Evolutionary conservation across 37 sponge, comb jelly and placozoan species (phyloP).

Genomic region (Geodia barretti): DNA sequence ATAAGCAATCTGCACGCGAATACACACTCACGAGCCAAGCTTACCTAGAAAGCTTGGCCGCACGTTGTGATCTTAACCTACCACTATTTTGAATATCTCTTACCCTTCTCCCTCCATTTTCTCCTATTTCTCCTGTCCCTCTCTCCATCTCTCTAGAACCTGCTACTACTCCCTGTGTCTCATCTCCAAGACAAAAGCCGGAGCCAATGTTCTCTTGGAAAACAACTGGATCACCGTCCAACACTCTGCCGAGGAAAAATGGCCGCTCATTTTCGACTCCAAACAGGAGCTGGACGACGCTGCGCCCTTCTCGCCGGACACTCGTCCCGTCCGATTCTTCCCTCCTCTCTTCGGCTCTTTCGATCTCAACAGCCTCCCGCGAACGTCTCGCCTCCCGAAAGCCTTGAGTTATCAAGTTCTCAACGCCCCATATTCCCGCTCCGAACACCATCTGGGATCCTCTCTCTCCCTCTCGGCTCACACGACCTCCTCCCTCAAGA

Average conservation of each 20-base stretch:
- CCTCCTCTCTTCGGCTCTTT: neutral
- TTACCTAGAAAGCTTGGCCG: too few species aligned
- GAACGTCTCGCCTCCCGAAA: neutral
- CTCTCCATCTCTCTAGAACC: slow-evolving; percentile 47
- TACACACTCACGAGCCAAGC: too few species aligned
- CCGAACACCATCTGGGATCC: neutral
- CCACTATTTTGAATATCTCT: too few species aligned
- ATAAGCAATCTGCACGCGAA: too few species aligned
- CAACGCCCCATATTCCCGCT: neutral
- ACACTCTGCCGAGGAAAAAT: slow-evolving; percentile 67
- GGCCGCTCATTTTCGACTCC: slow-evolving; percentile 61
- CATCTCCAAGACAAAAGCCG: slow-evolving; percentile 65
- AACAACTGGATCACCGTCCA: slow-evolving; percentile 73
- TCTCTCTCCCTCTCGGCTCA: neutral
- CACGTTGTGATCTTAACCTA: too few species aligned
- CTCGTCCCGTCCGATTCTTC: neutral
- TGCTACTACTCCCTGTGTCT: slow-evolving; percentile 86
- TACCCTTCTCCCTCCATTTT: neutral
- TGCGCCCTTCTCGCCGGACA: neutral
- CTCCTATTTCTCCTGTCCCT: neutral
- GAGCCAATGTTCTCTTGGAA: slow-evolving; percentile 54
- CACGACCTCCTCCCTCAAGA: neutral
- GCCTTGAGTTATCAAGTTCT: neutral
- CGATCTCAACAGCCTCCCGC: neutral
- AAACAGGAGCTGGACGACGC: neutral